Base-by-base conservation (phyloP, 2,113 vertebrate genomes). In the Callocephalon fimbriatum region DNA sequence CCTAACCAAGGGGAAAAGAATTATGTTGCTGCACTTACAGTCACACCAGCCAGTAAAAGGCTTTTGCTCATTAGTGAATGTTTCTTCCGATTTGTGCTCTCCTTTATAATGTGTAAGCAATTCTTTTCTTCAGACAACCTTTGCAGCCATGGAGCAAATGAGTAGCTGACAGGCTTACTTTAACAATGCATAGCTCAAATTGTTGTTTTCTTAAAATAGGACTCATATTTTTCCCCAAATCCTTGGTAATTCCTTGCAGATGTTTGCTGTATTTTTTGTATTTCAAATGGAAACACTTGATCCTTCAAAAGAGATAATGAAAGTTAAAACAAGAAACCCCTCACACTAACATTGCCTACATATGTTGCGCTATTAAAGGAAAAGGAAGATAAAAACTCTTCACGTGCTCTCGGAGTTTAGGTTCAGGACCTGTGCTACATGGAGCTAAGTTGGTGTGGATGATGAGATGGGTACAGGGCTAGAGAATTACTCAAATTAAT, bases 221-320 rank as follows among this genome's bases (percentile, higher is more conserved):
- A 20, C 42, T 95, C 42, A 15, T 93, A 13, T 76, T 96, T 95
- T 92, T 54, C 63, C 37, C 87, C 93, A 97, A 96, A 97, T 97
- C 96, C 93, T 38, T 73, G 32, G 88, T 97, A 97, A 97, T 94
- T 95, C 95, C 92, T 80, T 74, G 73, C 74, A 92, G 93, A 71
- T 92, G 63, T 77, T 90, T 86, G 32, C 92, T 94, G 59, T 66
- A 8, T 92, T 94, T 95, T 51, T 70, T 4, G 16, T 37, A 44
- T 88, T 94, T 93, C 38, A 86, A 54, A 83, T 86, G 75, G 71
- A 74, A 96, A 50, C 26, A 40, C 44, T 93, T 96, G 92, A 95
- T 96, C 92, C 88, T 94, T 86, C 42, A 50, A 71, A 90, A 90
- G 59, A 88, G 59, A 62, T 79, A 90, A 86, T 94, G 67, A 88